Evolutionary conservation across 2,113 vertebrate genomes (phyloP), one percentile per base, ranked within the genome.

Genomic region (Jacana jacana): DNA sequence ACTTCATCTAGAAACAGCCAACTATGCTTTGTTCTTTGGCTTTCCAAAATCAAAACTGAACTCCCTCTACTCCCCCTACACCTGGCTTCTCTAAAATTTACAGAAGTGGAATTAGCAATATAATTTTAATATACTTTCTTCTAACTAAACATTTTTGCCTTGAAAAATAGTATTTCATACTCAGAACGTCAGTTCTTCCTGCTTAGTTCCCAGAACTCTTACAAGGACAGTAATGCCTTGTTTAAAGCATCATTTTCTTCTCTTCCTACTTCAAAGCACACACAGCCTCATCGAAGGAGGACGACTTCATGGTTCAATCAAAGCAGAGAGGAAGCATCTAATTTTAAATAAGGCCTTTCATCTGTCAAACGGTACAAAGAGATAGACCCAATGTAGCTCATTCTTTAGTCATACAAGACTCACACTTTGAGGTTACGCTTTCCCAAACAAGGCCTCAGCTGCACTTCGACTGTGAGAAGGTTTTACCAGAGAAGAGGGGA

Each of bases 241-340:
- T 58, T 87, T 72, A 80, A 87, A 72, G 52, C 9, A 40, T 40
- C 2, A 7, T 61, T 89, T 79, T 82, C 35, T 87, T 77, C 54
- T 24, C 54, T 82, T 33, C 25, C 66, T 66, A 31, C 28, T 90
- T 94, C 80, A 92, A 92, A 84, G 10, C 28, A 40, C 24, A 61
- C 24, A 28, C 1, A 28, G 24, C 9, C n/a, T 28, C 0, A 4
- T 22, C 0, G 0, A 88, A 88, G 40, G 49, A 83, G 27, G 3
- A 58, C 3, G 9, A 25, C 46, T 69, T 80, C 16, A 39, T 25
- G 15, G 54, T 70, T 73, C 37, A 51, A 87, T 27, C 58, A 77
- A 54, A 89, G 63, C 61, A 82, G 13, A 85, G 33, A 86, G 10
- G 14, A 82, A 91, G 16, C 39, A 81, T 16, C 60, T 86, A 89